Base-by-base conservation (phyloP, 2,888 invertebrate species). In the Melanchra persicariae region DNA sequence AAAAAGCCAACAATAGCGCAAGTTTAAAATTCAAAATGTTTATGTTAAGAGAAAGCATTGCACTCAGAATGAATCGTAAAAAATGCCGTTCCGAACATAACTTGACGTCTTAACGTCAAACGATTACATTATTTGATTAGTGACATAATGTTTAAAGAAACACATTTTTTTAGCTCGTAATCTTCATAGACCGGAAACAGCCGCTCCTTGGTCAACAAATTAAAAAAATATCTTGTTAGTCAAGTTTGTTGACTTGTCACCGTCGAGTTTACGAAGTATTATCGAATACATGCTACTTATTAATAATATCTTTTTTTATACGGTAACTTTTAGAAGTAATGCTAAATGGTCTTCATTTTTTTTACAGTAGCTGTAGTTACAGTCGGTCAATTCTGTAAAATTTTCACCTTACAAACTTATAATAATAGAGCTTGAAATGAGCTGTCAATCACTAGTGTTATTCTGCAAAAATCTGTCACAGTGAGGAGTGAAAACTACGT, bases 81-180 rank as follows among this genome's bases (percentile, higher is more conserved):
- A 72, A 70, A 3, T 12, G 12, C 8, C 4, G 63, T 40, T 66
- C 34, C 26, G 22, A 54, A 60, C 34, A 45, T 8, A 45, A 49
- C 24, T 22, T 24, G 24, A 52, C 17, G 54, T 51, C 12, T 64
- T 62, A 61, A 55, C 55, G 51, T 55, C 58, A 68, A 54, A 17
- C 26, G 58, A 71, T 75, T 60, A 73, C 55, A 74, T 55, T 81
- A 76, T 85, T 85, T 78, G 76, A 74, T 65, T 52, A 78, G 62
- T 83, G 81, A 81, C 70, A 74, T 73, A 84, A 78, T 54, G 43
- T 57, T 59, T 55, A 45, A 10, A 49, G 68, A 69, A 76, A 61
- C 37, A 52, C 30, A 34, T 60, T 73, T 65, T 74, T 74, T 77
- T 69, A 66, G 40, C 30, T 63, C 49, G 24, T 61, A 26, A 65